These are phyloP conservation scores for Corythaixoides concolor DNA, from an alignment of 2,113 vertebrate genomes.

Conservation along the genomic window DNA sequence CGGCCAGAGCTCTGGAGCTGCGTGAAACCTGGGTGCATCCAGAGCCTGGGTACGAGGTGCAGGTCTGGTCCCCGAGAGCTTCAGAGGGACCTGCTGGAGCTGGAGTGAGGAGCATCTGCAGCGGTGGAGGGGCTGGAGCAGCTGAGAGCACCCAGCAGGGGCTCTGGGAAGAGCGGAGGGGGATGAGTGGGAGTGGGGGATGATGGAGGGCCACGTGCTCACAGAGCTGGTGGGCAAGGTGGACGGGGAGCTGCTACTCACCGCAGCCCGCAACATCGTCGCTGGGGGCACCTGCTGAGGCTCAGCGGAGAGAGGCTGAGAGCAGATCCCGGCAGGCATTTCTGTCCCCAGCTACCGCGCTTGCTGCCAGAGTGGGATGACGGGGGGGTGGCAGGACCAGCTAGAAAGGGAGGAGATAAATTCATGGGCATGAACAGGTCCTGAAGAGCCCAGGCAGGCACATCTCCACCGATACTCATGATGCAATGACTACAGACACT, in stretches of 20 bases:
- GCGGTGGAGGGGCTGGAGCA: neutral
- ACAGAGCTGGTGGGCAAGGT: neutral
- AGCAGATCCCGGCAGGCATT: neutral
- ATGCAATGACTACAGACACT: neutral
- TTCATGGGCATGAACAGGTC: neutral
- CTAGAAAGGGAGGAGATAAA: neutral
- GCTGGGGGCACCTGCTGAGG: neutral
- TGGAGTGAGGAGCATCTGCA: neutral
- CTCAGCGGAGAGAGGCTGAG: neutral
- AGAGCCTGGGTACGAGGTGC: rapidly evolving
- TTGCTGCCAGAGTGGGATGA: neutral
- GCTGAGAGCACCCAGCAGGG: rapidly evolving
- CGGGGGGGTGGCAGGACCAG: neutral
- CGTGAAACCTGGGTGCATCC: neutral
- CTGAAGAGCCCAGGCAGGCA: neutral
- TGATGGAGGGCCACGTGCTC: neutral
- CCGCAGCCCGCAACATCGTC: neutral
- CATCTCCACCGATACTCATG: neutral
- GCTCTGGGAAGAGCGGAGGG: neutral
- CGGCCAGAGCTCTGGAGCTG: neutral
- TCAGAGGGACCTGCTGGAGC: rapidly evolving
- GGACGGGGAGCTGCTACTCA: neutral
- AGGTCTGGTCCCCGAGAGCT: neutral
- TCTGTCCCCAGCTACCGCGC: neutral
- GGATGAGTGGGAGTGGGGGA: rapidly evolving